Conservation (phyloP, 2,888 invertebrate species). For the Homarus gammarus region DNA sequence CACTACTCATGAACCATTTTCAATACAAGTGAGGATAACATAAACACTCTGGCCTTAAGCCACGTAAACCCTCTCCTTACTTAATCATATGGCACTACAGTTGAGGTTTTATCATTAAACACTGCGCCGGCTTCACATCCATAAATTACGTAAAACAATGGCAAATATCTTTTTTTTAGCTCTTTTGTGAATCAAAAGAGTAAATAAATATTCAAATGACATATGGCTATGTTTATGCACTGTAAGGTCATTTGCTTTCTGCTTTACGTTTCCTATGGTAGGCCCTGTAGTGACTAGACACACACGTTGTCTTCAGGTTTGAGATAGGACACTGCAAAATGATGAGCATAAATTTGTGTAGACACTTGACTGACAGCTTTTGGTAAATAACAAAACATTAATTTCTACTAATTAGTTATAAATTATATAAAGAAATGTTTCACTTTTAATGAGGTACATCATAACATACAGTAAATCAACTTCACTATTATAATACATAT, state of each 20-base stretch:
- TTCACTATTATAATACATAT: not conserved
- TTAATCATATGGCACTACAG: slow-evolving; percentile 58
- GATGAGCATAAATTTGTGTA: slow-evolving; percentile 29
- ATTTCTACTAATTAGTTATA: not conserved
- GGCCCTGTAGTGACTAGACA: slow-evolving; percentile 52
- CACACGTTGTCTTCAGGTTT: slow-evolving; percentile 51
- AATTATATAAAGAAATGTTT: not conserved
- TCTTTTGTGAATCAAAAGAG: not conserved
- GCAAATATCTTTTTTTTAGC: not conserved
- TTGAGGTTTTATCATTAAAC: slow-evolving; percentile 32
- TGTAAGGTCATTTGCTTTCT: slow-evolving; percentile 3
- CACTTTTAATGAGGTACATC: not conserved
- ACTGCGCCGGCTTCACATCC: slow-evolving; percentile 3
- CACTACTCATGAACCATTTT: not conserved
- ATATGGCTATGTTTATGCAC: slow-evolving; percentile 2
- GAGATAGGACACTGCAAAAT: slow-evolving; percentile 29
- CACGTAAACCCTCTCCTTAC: not conserved
- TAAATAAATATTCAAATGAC: not conserved
- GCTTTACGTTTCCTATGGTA: slow-evolving; percentile 10
- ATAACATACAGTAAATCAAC: not conserved
- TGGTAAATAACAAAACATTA: not conserved
- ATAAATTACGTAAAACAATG: slow-evolving; percentile 17
- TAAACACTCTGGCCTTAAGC: not conserved
- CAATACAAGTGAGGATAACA: slow-evolving; percentile 20
- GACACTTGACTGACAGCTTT: slow-evolving; percentile 6